Percentiles rank a stretch among this genome's conserved stretches.
These are phyloP conservation scores for Odontamblyopus rebecca DNA, from an alignment of 2,797 vertebrate species.

Conservation along the genomic window DNA sequence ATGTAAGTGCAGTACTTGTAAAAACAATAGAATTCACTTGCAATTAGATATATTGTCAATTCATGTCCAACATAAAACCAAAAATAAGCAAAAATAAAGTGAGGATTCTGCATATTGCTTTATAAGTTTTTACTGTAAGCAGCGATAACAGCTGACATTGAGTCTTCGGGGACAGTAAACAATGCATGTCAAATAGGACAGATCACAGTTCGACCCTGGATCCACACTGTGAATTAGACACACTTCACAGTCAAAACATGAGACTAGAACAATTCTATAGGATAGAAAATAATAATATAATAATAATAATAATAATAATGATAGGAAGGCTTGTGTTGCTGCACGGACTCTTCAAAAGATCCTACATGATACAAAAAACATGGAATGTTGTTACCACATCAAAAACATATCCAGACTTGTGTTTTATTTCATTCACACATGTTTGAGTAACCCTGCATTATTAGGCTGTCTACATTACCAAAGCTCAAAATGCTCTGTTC, in stretches of 20 bases:
- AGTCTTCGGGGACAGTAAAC: neutral
- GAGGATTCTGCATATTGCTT: neutral
- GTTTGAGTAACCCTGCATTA: too few relatives aligned
- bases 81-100: neutral
- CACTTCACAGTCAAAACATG: neutral
- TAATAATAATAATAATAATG: neutral
- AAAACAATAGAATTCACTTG: too few relatives aligned
- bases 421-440: too few relatives aligned
- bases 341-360: neutral
- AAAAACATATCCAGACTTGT: too few relatives aligned
- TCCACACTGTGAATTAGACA: neutral
- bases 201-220: neutral
- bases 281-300: neutral
- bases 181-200: neutral
- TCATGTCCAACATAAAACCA: neutral
- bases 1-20: too few relatives aligned
- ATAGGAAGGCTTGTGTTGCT: neutral
- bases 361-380: too few relatives aligned
- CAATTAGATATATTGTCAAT: neutral
- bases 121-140: neutral
- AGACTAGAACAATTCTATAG: neutral
- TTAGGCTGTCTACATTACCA: too few relatives aligned
- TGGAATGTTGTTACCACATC: too few relatives aligned
- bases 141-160: neutral
- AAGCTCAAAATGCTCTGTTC: too few relatives aligned